A percentile compares a stretch with the other conserved stretches of the same genome.
These are phyloP conservation scores for Notarius lentiginosus DNA, from an alignment of 2,113 vertebrate species.

Conservation along the genomic window DNA sequence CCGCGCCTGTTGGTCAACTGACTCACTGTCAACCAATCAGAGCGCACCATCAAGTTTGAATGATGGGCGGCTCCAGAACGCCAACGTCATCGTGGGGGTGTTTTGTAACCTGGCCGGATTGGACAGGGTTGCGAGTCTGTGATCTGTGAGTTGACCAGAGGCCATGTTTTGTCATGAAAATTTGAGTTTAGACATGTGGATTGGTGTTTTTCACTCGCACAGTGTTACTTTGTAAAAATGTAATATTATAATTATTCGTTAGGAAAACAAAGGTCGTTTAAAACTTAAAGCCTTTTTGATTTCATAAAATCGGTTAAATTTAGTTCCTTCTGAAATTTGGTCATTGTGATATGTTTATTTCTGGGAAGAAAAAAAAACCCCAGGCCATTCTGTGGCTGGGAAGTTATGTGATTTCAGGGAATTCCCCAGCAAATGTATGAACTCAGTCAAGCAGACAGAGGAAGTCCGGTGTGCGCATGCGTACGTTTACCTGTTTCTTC, in stretches of 20 bases:
- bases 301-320: no score
- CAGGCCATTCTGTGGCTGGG: no score
- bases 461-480: no score
- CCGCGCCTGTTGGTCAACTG: constrained; percentile 94
- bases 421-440: no score
- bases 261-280: background rate
- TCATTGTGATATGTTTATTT: no score
- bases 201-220: background rate
- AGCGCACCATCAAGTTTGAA: constrained; percentile 75
- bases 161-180: constrained; percentile 2
- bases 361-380: no score
- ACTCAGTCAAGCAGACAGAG: no score
- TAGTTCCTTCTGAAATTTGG: no score
- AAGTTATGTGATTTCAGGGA: no score
- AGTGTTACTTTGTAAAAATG: background rate
- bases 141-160: constrained; percentile 3
- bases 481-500: no score
- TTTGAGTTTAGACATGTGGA: background rate
- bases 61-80: constrained; percentile 65
- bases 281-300: background rate
- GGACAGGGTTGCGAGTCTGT: no score
- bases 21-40: constrained; percentile 72
- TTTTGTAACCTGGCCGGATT: background rate
- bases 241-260: background rate
- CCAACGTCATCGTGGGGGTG: constrained; percentile 49